Evolutionary conservation across 2,113 vertebrate species (phyloP), one percentile per base, ranked within the genome.

Genomic region (Deroptyus accipitrinus): DNA sequence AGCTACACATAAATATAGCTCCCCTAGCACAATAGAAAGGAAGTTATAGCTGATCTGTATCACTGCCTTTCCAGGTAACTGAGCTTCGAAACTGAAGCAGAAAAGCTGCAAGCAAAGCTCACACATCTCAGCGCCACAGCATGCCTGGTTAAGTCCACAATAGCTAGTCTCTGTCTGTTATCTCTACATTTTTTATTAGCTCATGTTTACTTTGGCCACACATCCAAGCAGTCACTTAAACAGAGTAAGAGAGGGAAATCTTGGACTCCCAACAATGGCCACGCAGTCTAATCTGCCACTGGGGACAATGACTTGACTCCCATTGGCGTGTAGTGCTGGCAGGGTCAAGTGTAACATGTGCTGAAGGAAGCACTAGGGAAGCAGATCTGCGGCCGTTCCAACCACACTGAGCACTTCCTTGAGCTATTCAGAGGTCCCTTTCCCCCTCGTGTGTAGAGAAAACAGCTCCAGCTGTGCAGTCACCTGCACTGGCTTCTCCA

Each of bases 321-420:
- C 82, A 80, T 51, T 94, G 88, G 95, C 2, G 5, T 73, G 76
- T 7, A 82, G 90, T 2, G 5, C 88, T 83, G 83, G 92, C 87
- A 91, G 68, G 94, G 92, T 96, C 93, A 75, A 95, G 92, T 11
- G 67, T 66, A 92, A 86, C 83, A 83, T 91, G 82, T 83, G 92
- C 92, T 85, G 92, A 44, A 92, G 95, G 95, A 97, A 96, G 76
- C 96, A 95, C 94, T 96, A 90, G 92, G 88, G 92, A 95, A 95
- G 86, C 83, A 93, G 82, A 80, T 93, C 88, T 11, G 13, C 7
- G 2, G 68, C 94, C 5, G 18, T 79, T 94, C 81, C 93, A 95
- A 87, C 84, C 82, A 24, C 94, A 89, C 77, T 8, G 49, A 92
- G 83, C 48, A 17, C 76, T 96, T 96, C 92, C 96, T 89, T 89